Conservation (phyloP, 2,797 vertebrate species). For the Perodicticus potto region DNA sequence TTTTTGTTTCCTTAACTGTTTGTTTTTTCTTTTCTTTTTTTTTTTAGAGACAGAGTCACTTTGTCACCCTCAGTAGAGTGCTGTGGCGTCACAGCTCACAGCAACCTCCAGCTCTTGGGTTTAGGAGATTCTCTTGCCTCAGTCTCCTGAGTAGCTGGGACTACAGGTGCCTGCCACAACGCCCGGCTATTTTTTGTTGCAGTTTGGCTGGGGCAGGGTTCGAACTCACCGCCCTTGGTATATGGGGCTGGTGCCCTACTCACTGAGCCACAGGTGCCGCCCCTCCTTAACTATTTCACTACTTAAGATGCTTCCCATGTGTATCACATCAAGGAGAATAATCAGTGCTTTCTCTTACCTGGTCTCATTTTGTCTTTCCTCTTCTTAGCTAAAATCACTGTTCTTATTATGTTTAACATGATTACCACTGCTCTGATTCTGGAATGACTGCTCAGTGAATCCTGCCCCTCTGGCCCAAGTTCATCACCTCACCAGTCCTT, state of each 20-base stretch:
- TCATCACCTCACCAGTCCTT: not conserved
- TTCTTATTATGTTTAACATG: not conserved
- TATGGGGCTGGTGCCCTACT: too few species aligned
- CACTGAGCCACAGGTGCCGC: too few species aligned
- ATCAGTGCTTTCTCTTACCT: not conserved
- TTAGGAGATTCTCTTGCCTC: too few species aligned
- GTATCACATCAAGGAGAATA: not conserved
- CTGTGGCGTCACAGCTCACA: too few species aligned
- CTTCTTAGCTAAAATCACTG: not conserved
- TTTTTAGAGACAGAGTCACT: too few species aligned
- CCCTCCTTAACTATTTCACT: not conserved
- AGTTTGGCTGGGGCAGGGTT: too few species aligned
- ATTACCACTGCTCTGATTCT: not conserved
- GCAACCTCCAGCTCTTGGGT: too few species aligned
- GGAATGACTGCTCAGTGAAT: not conserved
- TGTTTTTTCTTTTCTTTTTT: not conserved
- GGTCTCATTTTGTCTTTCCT: not conserved
- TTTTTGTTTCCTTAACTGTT: not conserved
- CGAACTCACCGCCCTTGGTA: too few species aligned
- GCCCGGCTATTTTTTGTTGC: too few species aligned
- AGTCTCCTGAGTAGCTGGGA: too few species aligned
- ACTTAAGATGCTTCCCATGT: not conserved
- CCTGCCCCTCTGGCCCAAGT: not conserved
- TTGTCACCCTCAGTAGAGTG: too few species aligned
- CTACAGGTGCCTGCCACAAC: too few species aligned